These are phyloP conservation scores for Theonella swinhoei DNA, from an alignment of 37 sponge, comb jelly and placozoan species.

Conservation along the genomic window DNA sequence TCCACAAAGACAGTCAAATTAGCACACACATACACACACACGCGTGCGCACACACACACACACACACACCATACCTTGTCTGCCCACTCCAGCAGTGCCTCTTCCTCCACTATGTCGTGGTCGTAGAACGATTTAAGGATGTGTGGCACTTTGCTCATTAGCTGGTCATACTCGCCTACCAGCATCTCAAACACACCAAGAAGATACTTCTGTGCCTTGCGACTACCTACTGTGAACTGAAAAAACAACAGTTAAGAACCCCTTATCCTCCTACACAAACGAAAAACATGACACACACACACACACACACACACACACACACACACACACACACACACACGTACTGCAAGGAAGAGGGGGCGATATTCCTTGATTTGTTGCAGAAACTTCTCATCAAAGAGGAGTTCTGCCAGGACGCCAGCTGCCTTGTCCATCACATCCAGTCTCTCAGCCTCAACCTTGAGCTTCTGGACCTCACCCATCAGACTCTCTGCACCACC, in stretches of 20 bases:
- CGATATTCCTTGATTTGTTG: conserved; percentile 86
- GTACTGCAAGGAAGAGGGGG: conserved; percentile 86
- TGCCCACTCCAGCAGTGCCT: conserved; percentile 92
- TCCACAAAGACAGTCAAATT: no score
- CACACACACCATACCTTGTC: conserved; percentile 92
- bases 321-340: no score
- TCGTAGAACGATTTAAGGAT: conserved; percentile 97
- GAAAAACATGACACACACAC: no score
- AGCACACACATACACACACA: no score
- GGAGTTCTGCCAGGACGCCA: conserved; percentile 90
- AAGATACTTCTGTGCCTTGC: conserved; percentile 91
- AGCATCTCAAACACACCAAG: conserved; percentile 92
- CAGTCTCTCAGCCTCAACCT: conserved; percentile 91
- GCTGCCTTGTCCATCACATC: conserved; percentile 96
- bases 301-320: background rate
- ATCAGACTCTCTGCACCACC: conserved; percentile 57
- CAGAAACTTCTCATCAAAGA: conserved; percentile 79
- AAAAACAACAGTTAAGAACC: no score
- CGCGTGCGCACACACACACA: background rate
- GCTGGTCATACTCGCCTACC: conserved; percentile 74
- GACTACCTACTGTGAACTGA: conserved; percentile 88
- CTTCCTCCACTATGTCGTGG: conserved; percentile 94
- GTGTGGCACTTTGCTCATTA: conserved; percentile 83
- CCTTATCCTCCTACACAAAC: background rate
- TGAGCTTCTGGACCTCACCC: conserved; percentile 55